Percentiles rank a stretch among this genome's conserved stretches.
Evolutionary conservation across 2,888 invertebrate genomes (phyloP).

Genomic region (Cosmia pyralina): DNA sequence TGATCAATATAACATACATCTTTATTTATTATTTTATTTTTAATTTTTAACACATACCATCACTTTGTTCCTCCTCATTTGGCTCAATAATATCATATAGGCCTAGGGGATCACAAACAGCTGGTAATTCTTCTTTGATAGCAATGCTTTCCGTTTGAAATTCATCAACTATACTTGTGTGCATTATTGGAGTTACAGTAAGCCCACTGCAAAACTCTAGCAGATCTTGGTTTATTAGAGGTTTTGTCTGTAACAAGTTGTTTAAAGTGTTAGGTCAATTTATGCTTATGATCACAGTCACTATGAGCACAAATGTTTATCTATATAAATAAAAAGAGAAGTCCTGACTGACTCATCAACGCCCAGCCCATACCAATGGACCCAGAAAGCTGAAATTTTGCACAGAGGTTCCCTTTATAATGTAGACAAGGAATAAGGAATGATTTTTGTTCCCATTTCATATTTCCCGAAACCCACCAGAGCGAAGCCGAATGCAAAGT

Average conservation of each 20-base stretch:
- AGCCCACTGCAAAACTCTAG: neutral
- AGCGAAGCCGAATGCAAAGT: too few species aligned
- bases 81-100: neutral
- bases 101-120: neutral
- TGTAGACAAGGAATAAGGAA: too few species aligned
- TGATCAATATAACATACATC: too few species aligned
- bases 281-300: neutral
- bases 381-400: too few species aligned
- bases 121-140: neutral
- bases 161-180: slow-evolving; percentile 3
- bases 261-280: neutral
- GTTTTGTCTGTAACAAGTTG: slow-evolving; percentile 2
- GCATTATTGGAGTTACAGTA: neutral
- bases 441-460: too few species aligned
- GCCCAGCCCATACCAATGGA: too few species aligned
- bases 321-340: too few species aligned
- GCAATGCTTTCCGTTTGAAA: neutral
- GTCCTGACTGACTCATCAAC: too few species aligned
- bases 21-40: neutral
- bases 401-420: too few species aligned
- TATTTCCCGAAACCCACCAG: too few species aligned
- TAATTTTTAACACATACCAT: neutral
- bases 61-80: neutral
- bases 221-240: neutral
- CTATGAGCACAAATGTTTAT: too few species aligned